A percentile compares a stretch with the other conserved stretches of the same genome.
phyloP scores from a whole-genome alignment of 2,113 vertebrate genomes.

The Anguilla rostrata region DNA sequence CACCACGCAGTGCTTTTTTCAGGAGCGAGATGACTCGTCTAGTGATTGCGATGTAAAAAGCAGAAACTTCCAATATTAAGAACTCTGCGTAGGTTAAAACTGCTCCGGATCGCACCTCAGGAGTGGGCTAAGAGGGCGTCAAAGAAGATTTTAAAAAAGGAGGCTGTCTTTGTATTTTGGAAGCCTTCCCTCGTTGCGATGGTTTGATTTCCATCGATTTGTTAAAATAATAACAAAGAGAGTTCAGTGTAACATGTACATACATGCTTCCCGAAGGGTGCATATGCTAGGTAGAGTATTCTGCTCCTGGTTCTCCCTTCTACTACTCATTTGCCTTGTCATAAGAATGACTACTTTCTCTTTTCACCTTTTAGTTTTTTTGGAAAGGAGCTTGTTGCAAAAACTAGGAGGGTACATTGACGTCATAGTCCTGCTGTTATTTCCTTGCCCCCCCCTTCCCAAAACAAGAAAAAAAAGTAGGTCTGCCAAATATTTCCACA shows the following conservation, averaged over 20 bases:
- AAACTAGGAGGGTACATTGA: constrained; percentile 61
- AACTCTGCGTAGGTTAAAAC: constrained; percentile 23
- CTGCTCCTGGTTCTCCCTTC: constrained; percentile 33
- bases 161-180: constrained; percentile 55
- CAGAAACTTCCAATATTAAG: constrained; percentile 60
- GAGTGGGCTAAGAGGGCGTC: constrained; percentile 29
- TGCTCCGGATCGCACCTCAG: constrained; percentile 35
- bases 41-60: constrained; percentile 56
- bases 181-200: constrained; percentile 27
- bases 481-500: constrained; percentile 61
- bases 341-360: constrained; percentile 61
- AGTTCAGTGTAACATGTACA: constrained; percentile 35
- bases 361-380: constrained; percentile 43
- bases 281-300: constrained; percentile 10
- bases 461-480: constrained; percentile 54
- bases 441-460: constrained; percentile 45
- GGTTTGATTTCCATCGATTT: constrained; percentile 44
- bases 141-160: constrained; percentile 39
- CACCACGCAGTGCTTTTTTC: constrained; percentile 78
- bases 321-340: constrained; percentile 19
- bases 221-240: constrained; percentile 39
- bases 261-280: constrained; percentile 25
- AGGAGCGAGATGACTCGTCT: constrained; percentile 67
- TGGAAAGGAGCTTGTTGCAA: constrained; percentile 42
- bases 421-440: constrained; percentile 55